Evolutionary conservation across 2,888 invertebrate species (phyloP).

Genomic region (Lydus trimaculatus): DNA sequence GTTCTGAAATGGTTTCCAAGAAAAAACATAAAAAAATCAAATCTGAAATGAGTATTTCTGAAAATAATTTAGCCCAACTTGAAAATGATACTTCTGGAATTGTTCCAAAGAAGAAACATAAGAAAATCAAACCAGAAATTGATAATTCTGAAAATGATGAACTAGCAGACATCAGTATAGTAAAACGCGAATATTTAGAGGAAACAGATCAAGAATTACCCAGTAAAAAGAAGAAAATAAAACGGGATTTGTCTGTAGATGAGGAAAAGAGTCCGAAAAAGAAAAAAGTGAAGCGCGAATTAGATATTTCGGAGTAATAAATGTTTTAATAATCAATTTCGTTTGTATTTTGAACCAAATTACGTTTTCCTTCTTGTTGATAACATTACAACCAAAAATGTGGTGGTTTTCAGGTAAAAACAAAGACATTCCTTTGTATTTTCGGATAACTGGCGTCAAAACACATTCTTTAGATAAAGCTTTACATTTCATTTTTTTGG

Average conservation of each 20-base stretch:
- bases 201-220: neutral
- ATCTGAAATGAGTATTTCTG: neutral
- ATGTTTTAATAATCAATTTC: neutral
- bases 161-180: too few species aligned
- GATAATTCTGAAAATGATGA: neutral
- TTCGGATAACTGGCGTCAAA: neutral
- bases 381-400: neutral
- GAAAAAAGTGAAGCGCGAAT: neutral
- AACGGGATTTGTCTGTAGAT: neutral
- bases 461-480: neutral
- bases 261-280: neutral
- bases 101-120: neutral
- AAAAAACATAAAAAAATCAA: neutral
- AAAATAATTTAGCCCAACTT: too few species aligned
- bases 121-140: neutral
- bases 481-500: neutral
- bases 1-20: neutral
- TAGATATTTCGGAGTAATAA: neutral
- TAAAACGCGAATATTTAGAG: neutral
- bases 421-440: neutral
- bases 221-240: slow-evolving; percentile 7
- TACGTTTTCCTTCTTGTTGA: neutral
- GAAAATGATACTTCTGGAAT: neutral
- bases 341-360: neutral
- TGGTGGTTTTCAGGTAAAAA: neutral